Evolutionary conservation across 2,797 vertebrate species (phyloP).

Genomic region (Cyprinodon diabolis): DNA sequence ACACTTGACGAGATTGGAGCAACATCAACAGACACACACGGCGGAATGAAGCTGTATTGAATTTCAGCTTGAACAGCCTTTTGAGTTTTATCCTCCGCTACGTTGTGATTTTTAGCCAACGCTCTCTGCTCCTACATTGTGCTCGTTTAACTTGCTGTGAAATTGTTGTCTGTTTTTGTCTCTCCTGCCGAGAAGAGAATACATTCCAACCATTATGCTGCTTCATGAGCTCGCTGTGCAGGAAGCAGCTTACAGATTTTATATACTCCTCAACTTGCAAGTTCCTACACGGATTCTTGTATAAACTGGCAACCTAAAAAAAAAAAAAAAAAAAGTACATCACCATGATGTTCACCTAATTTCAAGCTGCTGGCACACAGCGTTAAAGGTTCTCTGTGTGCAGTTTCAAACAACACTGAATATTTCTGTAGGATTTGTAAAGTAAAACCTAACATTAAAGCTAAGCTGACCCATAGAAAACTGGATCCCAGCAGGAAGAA

Average conservation of each 20-base stretch:
- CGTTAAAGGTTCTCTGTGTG: constrained; percentile 5
- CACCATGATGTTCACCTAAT: background rate
- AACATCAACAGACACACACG: constrained; percentile 35
- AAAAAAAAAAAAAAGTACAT: background rate
- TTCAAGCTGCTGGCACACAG: background rate
- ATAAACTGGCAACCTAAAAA: constrained; percentile 11
- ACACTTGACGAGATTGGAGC: constrained; percentile 45
- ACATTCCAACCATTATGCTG: constrained; percentile 13
- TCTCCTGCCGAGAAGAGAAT: constrained; percentile 42
- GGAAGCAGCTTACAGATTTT: constrained; percentile 6
- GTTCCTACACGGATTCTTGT: background rate
- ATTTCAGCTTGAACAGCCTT: constrained; percentile 40
- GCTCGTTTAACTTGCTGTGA: constrained; percentile 55
- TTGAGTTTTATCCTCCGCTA: constrained; percentile 38
- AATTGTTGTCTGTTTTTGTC: constrained; percentile 42
- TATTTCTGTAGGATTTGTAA: background rate
- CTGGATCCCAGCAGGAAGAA: background rate
- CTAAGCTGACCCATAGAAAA: background rate
- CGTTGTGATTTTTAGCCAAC: constrained; percentile 27
- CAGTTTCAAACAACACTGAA: background rate
- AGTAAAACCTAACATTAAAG: constrained; percentile 8
- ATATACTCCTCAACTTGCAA: constrained; percentile 2
- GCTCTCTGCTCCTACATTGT: constrained; percentile 14
- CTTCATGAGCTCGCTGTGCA: constrained; percentile 28
- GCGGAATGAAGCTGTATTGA: constrained; percentile 37